Percentiles rank a stretch among this genome's conserved stretches.
Evolutionary conservation across 2,797 vertebrate species (phyloP).

Genomic region (Notolabrus celidotus): DNA sequence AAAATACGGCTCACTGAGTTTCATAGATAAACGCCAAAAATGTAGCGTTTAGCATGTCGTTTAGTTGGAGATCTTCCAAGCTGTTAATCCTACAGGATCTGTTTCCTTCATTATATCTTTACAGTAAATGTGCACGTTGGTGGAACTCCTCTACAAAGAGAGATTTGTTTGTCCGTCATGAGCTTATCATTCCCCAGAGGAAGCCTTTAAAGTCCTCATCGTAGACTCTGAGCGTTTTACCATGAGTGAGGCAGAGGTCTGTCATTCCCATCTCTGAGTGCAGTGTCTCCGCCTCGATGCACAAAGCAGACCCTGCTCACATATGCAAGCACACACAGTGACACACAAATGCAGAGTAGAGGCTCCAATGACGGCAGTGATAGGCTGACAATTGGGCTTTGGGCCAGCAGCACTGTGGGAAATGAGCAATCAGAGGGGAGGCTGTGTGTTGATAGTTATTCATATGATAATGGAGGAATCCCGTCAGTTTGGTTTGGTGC

Average conservation of each 20-base stretch:
- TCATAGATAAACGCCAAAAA: not conserved
- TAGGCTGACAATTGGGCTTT: constrained; percentile 54
- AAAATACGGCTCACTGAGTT: not conserved
- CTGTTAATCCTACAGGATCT: not conserved
- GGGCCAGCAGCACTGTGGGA: constrained; percentile 74
- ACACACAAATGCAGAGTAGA: constrained; percentile 49
- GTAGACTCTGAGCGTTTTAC: constrained; percentile 49
- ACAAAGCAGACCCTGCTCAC: constrained; percentile 63
- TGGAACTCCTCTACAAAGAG: constrained; percentile 13
- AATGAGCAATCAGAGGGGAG: constrained; percentile 73
- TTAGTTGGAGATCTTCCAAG: not conserved
- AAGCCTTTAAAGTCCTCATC: constrained; percentile 49
- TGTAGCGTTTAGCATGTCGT: not conserved
- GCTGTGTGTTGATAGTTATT: constrained; percentile 72
- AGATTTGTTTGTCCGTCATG: constrained; percentile 28
- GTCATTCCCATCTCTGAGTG: constrained; percentile 66
- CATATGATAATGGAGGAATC: constrained; percentile 79
- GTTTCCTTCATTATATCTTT: constrained; percentile 14
- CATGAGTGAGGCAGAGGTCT: constrained; percentile 62
- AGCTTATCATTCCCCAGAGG: constrained; percentile 26
- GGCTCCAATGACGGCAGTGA: constrained; percentile 58
- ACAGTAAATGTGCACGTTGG: constrained; percentile 14
- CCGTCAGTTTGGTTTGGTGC: constrained; percentile 51
- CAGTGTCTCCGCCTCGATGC: constrained; percentile 63
- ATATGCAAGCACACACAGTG: constrained; percentile 4